Base-by-base conservation (phyloP, 2,888 invertebrate species). In the Ochropacha duplaris region DNA sequence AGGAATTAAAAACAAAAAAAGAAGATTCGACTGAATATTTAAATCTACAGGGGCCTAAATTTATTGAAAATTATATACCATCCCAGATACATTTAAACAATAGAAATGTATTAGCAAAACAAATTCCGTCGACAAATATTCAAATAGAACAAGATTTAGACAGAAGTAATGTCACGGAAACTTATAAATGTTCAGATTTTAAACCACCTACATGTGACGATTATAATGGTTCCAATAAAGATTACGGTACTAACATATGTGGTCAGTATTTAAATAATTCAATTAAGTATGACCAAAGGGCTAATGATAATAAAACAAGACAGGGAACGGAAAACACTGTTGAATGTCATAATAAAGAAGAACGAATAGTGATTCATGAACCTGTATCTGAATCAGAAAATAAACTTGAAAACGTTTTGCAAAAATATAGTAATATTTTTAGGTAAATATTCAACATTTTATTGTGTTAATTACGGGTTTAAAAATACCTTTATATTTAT, bases 391-490 rank as follows among this genome's bases (percentile, higher is more conserved):
- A 57, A 22, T 54, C 49, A 39, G 52, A 59, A 50, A 70, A 63
- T 58, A 65, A 61, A 49, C 63, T 87, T 28, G 69, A 69, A 39
- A 76, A 76, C 61, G 76, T 91, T 52, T 72, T 90, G 57, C 68
- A 82, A 26, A 90, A 88, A 67, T 90, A 87, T 55, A 78, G 76
- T 34, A 76, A 69, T 57, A 69, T 78, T n/a, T 67, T 84, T 54
- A 70, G 70, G 88, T 88, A 68, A 63, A 71, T 70, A 57, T 26
- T 58, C 11, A 19, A 59, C 34, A 34, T 31, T 16, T 4, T 16
- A 36, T 1, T 2, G 12, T 31, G 3, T 4, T 31, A 6, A 3
- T n/a, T n/a, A n/a, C n/a, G n/a, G n/a, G n/a, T n/a, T n/a, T n/a
- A n/a, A n/a, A n/a, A n/a, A n/a, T n/a, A n/a, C n/a, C n/a, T n/a